phyloP scores from a whole-genome alignment of 2,888 invertebrate genomes.

The Argyresthia goedartella region DNA sequence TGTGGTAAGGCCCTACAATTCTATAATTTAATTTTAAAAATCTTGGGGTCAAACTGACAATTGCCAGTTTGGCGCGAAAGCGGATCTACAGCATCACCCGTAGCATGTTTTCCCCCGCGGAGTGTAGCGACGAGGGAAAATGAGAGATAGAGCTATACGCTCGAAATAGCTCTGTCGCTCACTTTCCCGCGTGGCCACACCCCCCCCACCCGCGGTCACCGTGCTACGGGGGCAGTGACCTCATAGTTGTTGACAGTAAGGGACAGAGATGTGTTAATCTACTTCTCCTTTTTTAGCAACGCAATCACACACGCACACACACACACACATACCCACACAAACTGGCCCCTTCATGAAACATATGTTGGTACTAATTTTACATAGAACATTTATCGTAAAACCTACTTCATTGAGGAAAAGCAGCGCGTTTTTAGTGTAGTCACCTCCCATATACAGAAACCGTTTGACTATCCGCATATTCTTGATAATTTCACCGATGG shows the following conservation, averaged over 20 bases:
- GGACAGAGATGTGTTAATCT: neutral
- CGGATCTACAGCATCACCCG: no score
- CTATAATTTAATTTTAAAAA: no score
- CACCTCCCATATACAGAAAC: constrained; percentile 50
- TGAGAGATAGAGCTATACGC: no score
- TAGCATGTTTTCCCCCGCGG: no score
- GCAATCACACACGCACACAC: neutral
- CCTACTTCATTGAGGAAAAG: constrained; percentile 49
- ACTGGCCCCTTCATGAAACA: neutral
- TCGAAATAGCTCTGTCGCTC: neutral
- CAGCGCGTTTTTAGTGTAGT: constrained; percentile 42
- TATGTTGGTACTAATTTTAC: neutral
- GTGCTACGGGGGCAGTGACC: no score
- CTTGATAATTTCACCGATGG: constrained; percentile 51
- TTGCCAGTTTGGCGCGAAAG: no score
- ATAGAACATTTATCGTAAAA: neutral
- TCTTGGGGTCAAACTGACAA: no score
- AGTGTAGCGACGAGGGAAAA: no score
- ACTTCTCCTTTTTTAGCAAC: neutral
- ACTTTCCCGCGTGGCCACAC: no score
- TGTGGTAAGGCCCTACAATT: no score
- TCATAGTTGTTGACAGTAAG: no score
- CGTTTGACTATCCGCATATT: constrained; percentile 51
- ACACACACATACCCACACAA: neutral
- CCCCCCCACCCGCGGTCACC: no score